Percentiles rank a stretch among this genome's conserved stretches.
These are phyloP conservation scores for Diplodus puntazzo DNA, from an alignment of 2,797 vertebrate species.

Conservation along the genomic window DNA sequence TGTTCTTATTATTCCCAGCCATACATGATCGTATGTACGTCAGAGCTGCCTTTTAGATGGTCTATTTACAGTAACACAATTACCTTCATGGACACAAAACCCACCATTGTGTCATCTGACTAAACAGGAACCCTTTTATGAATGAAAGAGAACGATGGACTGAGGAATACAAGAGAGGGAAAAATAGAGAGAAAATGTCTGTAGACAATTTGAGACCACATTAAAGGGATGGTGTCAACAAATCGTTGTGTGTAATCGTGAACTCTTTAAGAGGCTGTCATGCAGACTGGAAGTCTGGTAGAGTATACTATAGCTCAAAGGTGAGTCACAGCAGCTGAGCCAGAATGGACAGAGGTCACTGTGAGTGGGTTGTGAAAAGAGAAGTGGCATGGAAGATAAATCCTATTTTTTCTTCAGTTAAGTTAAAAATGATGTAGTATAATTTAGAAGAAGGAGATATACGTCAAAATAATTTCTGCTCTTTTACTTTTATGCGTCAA, in stretches of 20 bases:
- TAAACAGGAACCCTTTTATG: slow-evolving; percentile 34
- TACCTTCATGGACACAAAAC: slow-evolving; percentile 37
- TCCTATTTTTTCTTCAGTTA: background rate
- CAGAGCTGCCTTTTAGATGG: slow-evolving; percentile 17
- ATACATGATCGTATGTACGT: slow-evolving; percentile 7
- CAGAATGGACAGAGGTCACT: slow-evolving; percentile 8
- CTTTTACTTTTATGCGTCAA: background rate
- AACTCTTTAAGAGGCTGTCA: slow-evolving; percentile 1
- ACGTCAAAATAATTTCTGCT: background rate
- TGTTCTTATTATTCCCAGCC: background rate
- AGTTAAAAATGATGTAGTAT: background rate
- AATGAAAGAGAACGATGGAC: slow-evolving; percentile 15
- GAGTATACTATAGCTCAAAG: slow-evolving; percentile 11
- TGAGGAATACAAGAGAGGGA: background rate
- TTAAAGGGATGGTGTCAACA: slow-evolving; percentile 21
- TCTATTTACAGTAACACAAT: slow-evolving; percentile 11
- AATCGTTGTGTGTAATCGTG: slow-evolving; percentile 1
- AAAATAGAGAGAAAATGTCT: background rate
- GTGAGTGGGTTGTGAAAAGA: background rate
- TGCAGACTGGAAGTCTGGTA: background rate
- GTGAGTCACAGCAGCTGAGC: slow-evolving; percentile 34
- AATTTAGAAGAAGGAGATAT: background rate
- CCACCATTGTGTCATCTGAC: slow-evolving; percentile 43
- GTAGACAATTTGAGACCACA: slow-evolving; percentile 15
- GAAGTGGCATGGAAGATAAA: background rate